Evolutionary conservation across 2,797 vertebrate species (phyloP), one percentile per base, ranked within the genome.

Genomic region (Thaleichthys pacificus): DNA sequence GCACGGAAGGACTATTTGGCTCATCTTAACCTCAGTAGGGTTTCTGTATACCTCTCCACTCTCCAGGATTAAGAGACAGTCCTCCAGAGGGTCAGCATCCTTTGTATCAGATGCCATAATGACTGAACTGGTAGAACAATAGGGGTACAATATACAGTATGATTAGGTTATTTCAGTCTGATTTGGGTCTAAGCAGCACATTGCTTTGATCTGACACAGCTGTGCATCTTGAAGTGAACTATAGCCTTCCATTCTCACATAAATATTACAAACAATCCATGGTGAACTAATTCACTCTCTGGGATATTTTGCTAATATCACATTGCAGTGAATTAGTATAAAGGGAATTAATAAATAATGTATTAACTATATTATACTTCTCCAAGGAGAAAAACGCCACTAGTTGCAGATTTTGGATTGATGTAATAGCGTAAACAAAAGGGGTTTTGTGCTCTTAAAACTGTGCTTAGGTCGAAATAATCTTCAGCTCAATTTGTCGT

Each of bases 21-120:
- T 97, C 97, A 98, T 99, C 91, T 96, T 96, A 56, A 99, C 95
- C 88, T 98, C 96, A 0, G 97, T 97, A 80, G 94, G 94, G 86
- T 96, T 97, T 78, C 92, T 89, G 86, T 93, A 82, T 0, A 64
- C 68, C 38, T 89, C 91, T 14, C 84, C 90, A 1, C 82, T 89
- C 11, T 88, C 93, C 85, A 82, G 81, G 68, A 90, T 88, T 64
- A 87, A 65, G 63, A 82, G 74, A 17, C 77, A 71, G 32, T 90
- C 87, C 73, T 71, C 79, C 56, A 67, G 4, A 1, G 17, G 5
- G 68, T 80, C 69, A 4, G 28, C 66, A 68, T 84, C 74, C 2
- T 74, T 75, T 67, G 26, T 65, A 14, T 85, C 86, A 3, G 86
- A 88, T 26, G 70, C 85, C 88, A 91, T 93, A 9, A 64, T 93